Evolutionary conservation across 2,113 vertebrate genomes (phyloP).

Genomic region (Columba janthina): DNA sequence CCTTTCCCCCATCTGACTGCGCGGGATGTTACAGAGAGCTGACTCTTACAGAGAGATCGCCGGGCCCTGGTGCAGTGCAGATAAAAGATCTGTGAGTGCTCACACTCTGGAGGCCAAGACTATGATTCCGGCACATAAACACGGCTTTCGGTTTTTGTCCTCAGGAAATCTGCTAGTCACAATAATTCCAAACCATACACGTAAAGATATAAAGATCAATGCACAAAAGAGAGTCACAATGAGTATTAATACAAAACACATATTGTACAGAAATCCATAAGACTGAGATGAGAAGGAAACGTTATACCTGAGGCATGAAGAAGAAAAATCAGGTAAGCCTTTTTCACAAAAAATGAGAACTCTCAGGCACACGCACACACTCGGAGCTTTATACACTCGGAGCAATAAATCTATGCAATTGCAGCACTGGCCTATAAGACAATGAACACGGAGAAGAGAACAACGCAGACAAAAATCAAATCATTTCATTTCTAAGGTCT

Average conservation of each 20-base stretch:
- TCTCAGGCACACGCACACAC: neutral
- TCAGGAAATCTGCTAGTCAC: constrained; percentile 37
- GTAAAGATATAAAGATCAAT: constrained; percentile 35
- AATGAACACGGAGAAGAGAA: neutral
- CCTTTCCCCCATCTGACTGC: neutral
- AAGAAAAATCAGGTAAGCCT: constrained; percentile 10
- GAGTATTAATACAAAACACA: constrained; percentile 50
- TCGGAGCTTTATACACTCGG: neutral
- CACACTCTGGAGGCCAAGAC: neutral
- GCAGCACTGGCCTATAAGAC: neutral
- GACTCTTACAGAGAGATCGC: neutral
- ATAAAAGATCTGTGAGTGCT: neutral
- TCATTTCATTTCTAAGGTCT: neutral
- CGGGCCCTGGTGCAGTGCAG: neutral
- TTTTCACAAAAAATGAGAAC: neutral
- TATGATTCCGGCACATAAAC: neutral
- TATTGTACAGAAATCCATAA: constrained; percentile 48
- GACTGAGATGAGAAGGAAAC: constrained; percentile 33
- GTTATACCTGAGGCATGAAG: constrained; percentile 33
- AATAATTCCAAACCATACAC: constrained; percentile 2
- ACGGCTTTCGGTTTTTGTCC: constrained; percentile 13
- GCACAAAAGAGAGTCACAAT: constrained; percentile 38
- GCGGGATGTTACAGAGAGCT: neutral
- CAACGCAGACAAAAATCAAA: neutral
- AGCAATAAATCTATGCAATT: constrained; percentile 4